Conservation (phyloP, 2,888 invertebrate genomes). For the Amblyjoppa proteus region DNA sequence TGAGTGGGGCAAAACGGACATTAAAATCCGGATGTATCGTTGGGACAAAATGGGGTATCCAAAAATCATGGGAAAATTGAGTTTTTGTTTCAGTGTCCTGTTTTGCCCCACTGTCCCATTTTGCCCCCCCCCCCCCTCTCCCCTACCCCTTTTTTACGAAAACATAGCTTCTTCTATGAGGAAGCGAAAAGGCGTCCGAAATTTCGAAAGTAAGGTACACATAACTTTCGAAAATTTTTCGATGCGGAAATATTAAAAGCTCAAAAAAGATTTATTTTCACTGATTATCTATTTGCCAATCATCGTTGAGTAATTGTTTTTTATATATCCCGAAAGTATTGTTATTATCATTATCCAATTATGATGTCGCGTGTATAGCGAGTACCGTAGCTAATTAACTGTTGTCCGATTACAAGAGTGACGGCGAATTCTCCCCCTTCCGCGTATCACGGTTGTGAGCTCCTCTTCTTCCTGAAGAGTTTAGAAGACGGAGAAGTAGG, state of each 20-base stretch:
- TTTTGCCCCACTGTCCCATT: too few species aligned
- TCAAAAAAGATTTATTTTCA: neutral
- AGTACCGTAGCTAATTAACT: slow-evolving; percentile 26
- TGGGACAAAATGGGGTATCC: too few species aligned
- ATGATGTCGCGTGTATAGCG: slow-evolving; percentile 1
- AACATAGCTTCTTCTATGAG: too few species aligned
- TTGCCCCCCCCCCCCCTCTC: too few species aligned
- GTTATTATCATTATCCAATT: slow-evolving; percentile 13
- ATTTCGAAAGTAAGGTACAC: too few species aligned
- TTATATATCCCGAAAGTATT: neutral
- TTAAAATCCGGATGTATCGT: too few species aligned
- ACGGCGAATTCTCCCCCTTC: neutral
- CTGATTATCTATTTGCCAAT: neutral
- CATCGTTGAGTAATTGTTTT: neutral
- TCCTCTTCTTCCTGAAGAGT: slow-evolving; percentile 50
- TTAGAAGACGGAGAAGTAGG: slow-evolving; percentile 16
- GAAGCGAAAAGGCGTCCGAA: neutral
- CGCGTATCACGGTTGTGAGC: slow-evolving; percentile 2
- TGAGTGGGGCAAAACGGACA: too few species aligned
- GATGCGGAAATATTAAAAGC: neutral
- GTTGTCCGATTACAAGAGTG: slow-evolving; percentile 40
- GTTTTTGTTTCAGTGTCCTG: too few species aligned
- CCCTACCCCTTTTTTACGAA: too few species aligned
- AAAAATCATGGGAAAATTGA: too few species aligned
- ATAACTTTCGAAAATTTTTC: neutral